Percentiles rank a stretch among this genome's conserved stretches.
Evolutionary conservation across 2,888 invertebrate genomes (phyloP).

Genomic region (Acanthosepion lycidas): DNA sequence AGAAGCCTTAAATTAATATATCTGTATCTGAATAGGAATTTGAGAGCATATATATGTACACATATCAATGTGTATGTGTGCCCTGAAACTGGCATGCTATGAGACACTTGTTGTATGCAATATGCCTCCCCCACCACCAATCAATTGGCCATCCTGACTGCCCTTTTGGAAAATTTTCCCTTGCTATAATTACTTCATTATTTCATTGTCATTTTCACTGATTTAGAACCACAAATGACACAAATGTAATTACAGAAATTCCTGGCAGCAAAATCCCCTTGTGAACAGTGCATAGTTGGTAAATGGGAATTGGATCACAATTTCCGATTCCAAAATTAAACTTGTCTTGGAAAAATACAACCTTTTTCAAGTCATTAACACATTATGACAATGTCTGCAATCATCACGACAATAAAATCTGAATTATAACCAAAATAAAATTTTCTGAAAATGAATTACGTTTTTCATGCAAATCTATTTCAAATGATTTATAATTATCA

Average conservation of each 20-base stretch:
- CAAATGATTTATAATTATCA: no score
- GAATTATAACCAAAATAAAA: no score
- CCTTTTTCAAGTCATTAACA: background rate
- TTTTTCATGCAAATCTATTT: no score
- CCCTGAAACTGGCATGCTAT: no score
- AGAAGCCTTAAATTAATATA: no score
- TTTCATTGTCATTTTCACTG: background rate
- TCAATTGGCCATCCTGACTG: background rate
- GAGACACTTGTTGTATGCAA: no score
- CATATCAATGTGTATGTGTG: no score
- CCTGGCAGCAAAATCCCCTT: background rate
- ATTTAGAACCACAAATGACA: constrained; percentile 33
- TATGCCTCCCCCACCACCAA: background rate
- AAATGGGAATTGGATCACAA: background rate
- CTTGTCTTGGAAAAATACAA: background rate
- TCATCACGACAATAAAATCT: background rate
- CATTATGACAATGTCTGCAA: background rate
- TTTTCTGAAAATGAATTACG: no score
- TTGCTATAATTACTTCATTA: background rate
- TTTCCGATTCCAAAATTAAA: background rate
- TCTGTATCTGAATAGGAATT: no score
- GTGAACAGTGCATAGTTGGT: background rate
- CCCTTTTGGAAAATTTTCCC: background rate
- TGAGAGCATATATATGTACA: no score
- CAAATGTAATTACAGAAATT: background rate